phyloP scores from a whole-genome alignment of 1,140 invertebrate species.

The Sitobion miscanthi region DNA sequence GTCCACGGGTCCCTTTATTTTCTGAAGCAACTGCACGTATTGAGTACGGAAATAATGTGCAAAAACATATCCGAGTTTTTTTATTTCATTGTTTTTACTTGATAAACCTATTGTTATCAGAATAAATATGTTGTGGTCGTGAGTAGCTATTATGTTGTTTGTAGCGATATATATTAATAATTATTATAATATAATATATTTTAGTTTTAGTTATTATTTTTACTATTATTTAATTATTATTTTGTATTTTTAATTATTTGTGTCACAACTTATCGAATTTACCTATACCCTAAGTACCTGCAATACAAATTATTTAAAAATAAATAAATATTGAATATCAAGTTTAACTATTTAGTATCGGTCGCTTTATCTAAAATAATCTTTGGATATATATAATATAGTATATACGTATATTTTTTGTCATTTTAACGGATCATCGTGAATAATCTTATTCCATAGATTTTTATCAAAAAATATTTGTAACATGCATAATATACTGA shows the following conservation, averaged over 20 bases:
- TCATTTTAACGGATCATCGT: neutral
- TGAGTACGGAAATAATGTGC: neutral
- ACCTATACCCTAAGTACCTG: conserved; percentile 54
- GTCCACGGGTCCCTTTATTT: neutral
- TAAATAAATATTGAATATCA: conserved; percentile 41
- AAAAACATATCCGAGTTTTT: conserved; percentile 51
- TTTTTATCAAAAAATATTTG: conserved; percentile 30
- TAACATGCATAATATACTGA: neutral
- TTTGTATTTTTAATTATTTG: conserved; percentile 37
- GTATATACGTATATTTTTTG: neutral
- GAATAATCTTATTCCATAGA: conserved; percentile 25
- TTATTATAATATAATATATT: conserved; percentile 25
- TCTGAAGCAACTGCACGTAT: conserved; percentile 27
- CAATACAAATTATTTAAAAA: conserved; percentile 44
- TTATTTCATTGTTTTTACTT: conserved; percentile 29
- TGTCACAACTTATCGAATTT: conserved; percentile 51
- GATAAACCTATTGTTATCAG: conserved; percentile 10
- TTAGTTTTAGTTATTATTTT: conserved; percentile 22
- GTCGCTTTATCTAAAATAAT: conserved; percentile 33
- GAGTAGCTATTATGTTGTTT: conserved; percentile 48
- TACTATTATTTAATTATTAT: conserved; percentile 45
- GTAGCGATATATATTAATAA: conserved; percentile 39
- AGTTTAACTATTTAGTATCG: conserved; percentile 37
- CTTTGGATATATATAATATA: conserved; percentile 13
- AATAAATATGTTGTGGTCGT: conserved; percentile 35